A percentile compares a stretch with the other conserved stretches of the same genome.
phyloP scores from a whole-genome alignment of 2,888 invertebrate species.

The Melanostoma mellinum region DNA sequence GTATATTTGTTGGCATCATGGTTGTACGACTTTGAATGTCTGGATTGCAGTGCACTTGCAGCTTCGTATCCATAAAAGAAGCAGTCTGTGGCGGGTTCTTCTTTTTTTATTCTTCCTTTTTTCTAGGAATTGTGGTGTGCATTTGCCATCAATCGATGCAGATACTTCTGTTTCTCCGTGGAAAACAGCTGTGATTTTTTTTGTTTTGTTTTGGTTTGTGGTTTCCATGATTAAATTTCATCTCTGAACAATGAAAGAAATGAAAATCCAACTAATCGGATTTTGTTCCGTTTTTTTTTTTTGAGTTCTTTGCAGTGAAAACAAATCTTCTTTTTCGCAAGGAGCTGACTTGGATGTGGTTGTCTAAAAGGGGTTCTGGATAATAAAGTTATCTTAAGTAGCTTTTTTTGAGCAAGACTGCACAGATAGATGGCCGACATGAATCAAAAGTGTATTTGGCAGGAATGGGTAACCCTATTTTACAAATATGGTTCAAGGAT shows the following conservation, averaged over 20 bases:
- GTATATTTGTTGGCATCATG: background rate
- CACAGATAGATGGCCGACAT: background rate
- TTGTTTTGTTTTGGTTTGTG: background rate
- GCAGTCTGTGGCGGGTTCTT: constrained; percentile 30
- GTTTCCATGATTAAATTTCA: constrained; percentile 47
- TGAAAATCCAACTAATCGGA: constrained; percentile 53
- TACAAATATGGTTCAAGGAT: no score
- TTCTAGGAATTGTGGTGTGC: constrained; percentile 13
- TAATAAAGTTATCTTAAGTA: constrained; percentile 22
- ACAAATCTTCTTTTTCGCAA: constrained; percentile 25
- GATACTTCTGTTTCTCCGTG: constrained; percentile 37
- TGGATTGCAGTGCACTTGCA: constrained; percentile 46
- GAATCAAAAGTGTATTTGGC: no score
- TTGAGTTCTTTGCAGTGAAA: background rate
- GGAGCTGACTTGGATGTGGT: background rate
- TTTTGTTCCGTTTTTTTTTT: constrained; percentile 18
- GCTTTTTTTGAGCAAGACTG: background rate
- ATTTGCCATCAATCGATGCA: constrained; percentile 42
- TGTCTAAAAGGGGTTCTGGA: constrained; percentile 7
- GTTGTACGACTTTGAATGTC: constrained; percentile 21
- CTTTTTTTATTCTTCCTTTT: constrained; percentile 2
- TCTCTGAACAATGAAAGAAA: constrained; percentile 42
- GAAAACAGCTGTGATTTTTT: background rate
- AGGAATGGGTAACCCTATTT: no score
- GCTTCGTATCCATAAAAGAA: constrained; percentile 19